Evolutionary conservation across 2,113 vertebrate species (phyloP), one percentile per base, ranked within the genome.

Genomic region (Pedionomus torquatus): DNA sequence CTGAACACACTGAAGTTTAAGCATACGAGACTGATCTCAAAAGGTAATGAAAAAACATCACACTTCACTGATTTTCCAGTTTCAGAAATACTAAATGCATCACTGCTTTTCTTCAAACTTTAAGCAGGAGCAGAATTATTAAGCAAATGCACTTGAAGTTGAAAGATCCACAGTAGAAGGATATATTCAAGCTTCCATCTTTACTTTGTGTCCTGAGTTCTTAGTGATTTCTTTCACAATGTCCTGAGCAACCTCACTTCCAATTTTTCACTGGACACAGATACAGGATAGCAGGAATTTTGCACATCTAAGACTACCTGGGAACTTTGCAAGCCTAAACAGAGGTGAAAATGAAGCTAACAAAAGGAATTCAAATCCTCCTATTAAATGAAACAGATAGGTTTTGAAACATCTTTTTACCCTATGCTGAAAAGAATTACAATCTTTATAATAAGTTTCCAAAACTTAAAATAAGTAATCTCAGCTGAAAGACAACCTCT

Each of bases 401-500:
- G 7, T 1, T 72, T 20, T 26, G 11, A 66, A 55, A 46, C 7
- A 21, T 20, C 5, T 7, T 54, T 83, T 83, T 77, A 17, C 13
- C 81, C 6, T 12, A 26, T 23, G 4, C 11, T 64, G 24, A 25
- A 85, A 84, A 71, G 20, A 71, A 52, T 2, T 7, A 7, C 2
- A 39, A 17, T 23, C 33, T 94, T 54, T 26, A 39, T 69, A 77
- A 58, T 43, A 57, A 2, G 1, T 19, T 87, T 92, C 71, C 9
- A 57, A 89, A 86, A 60, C 5, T 71, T 43, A 65, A 75, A 84
- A 79, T 46, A 35, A 1, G 0, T 19, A 24, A 57, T 90, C 72
- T 61, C 10, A 79, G 1, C 9, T 71, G 31, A 20, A 72, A 30
- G 2, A 48, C 0, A 18, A 0, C 1, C 19, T 39, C 28, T 6